Evolutionary conservation across 2,888 invertebrate species (phyloP), one percentile per base, ranked within the genome.

Genomic region (Hololepta plana): DNA sequence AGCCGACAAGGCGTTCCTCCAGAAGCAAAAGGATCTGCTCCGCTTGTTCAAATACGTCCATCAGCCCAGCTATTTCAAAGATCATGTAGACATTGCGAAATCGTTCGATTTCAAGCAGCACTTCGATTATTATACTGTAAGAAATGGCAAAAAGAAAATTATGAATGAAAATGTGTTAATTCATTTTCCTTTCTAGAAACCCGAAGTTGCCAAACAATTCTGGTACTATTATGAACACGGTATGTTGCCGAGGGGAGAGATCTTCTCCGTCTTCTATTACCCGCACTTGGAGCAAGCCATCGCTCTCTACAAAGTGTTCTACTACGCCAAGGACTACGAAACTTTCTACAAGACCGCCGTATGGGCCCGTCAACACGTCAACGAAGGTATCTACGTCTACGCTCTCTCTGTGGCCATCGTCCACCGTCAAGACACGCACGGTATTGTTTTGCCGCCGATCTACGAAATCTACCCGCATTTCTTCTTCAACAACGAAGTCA

Each of bases 391-490:
- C 43, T 79, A 66, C 46, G 57, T 70, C 21, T 72, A 75, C 38
- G 65, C 72, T 3, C 48, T 72, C 27, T 62, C 62, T 31, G 53
- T 64, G 12, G 72, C 71, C 8, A 57, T 74, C 8, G 48, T 70
- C 17, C 70, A 71, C 38, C 67, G 72, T 15, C 51, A 51, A 4
- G 74, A 76, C 34, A 67, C 66, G 28, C 61, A 66, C 40, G 70
- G 68, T 13, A 51, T 79, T 28, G 55, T 67, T 20, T 51, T 77
- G 6, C 79, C 80, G 9, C 67, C 76, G 24, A 58, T 70, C 28
- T 74, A 76, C 43, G 80, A 81, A 51, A 58, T 77, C 33, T 64
- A 69, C 47, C 81, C 81, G 1, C 65, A 72, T 37, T 64, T 63
- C 51, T 79, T 74, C 60, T 63, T 72, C 47, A 71, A 70, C 43